These are phyloP conservation scores for Pseudochirops cupreus DNA, from an alignment of 2,797 vertebrate species.

Conservation along the genomic window DNA sequence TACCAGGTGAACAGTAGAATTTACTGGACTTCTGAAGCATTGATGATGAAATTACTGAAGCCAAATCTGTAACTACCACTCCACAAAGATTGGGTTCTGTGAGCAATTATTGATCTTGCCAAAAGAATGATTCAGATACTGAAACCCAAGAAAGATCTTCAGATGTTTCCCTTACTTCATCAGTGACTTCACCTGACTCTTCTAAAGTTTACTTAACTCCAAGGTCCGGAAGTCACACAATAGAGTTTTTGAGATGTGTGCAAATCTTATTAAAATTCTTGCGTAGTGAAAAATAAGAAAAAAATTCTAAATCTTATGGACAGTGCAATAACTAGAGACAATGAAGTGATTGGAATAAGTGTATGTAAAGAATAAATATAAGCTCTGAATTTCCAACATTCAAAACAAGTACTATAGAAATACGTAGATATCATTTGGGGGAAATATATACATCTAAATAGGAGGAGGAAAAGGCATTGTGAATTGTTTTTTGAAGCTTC, in stretches of 20 bases:
- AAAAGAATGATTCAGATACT: slow-evolving; percentile 91
- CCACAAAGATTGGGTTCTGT: slow-evolving; percentile 95
- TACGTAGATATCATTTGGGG: too few species aligned
- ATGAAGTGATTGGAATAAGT: too few species aligned
- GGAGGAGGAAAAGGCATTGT: too few species aligned
- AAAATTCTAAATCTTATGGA: too few species aligned
- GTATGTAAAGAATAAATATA: too few species aligned
- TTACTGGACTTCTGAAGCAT: slow-evolving; percentile 98
- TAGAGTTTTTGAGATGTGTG: slow-evolving; percentile 99
- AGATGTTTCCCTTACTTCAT: slow-evolving; percentile 94
- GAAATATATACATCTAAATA: too few species aligned
- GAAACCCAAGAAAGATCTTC: slow-evolving; percentile 89
- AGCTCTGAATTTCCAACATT: too few species aligned
- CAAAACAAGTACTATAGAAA: too few species aligned
- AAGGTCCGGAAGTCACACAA: slow-evolving; percentile 97
- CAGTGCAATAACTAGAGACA: too few species aligned
- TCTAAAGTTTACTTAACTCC: slow-evolving; percentile 89
- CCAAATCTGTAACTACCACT: slow-evolving; percentile 95
- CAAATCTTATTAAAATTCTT: slow-evolving; percentile 99
- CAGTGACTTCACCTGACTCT: slow-evolving; percentile 94
- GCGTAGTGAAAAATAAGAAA: slow-evolving; percentile 88
- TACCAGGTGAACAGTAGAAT: slow-evolving; percentile 99
- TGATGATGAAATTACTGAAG: slow-evolving; percentile 96
- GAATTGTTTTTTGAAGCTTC: too few species aligned
- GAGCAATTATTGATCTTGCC: slow-evolving; percentile 91